Base-by-base conservation (phyloP, 2,888 invertebrate genomes). In the Tetranychus piercei region DNA sequence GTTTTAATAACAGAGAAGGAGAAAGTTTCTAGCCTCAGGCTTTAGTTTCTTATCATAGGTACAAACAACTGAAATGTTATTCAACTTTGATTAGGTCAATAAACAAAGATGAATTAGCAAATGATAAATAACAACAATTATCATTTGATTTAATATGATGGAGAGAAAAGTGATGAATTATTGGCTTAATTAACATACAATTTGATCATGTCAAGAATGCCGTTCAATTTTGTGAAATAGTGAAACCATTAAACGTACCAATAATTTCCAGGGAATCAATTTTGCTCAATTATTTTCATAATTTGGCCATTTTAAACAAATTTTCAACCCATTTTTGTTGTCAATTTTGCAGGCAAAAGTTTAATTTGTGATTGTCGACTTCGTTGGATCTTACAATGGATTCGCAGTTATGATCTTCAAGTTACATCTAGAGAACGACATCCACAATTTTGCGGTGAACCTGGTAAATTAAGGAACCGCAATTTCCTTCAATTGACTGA, bases 301-400 rank as follows among this genome's bases (percentile, higher is more conserved):
- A 3, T 23, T 23, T 23, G 23, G 0, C 23, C 23, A 23, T 23
- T 23, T 23, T 23, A 23, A 23, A 23, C 1, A 34, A 34, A 34
- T 34, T 34, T 34, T 34, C n/a, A 34, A 34, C 34, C 34, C 34
- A 34, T 34, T 34, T 55, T 55, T 55, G 11, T 55, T 15, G 15
- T 6, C 55, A 3, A 55, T 55, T 55, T 55, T 15, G 0, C 34
- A 78, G 79, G 79, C 7, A 78, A 92, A 77, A 92, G 91, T 81
- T 84, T 94, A 45, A 89, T 89, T 79, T 94, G 94, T 81, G 93
- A 94, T 81, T 94, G 94, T 82, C 88, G 89, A 76, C 83, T 94
- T 72, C 86, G 88, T 9, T 94, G 94, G 94, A 89, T 93, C 76
- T 88, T 90, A 76, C 89, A 92, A 81, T 94, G 93, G 94, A 92